Evolutionary conservation across 2,797 vertebrate genomes (phyloP).

Genomic region (Sebastes baramenuke): DNA sequence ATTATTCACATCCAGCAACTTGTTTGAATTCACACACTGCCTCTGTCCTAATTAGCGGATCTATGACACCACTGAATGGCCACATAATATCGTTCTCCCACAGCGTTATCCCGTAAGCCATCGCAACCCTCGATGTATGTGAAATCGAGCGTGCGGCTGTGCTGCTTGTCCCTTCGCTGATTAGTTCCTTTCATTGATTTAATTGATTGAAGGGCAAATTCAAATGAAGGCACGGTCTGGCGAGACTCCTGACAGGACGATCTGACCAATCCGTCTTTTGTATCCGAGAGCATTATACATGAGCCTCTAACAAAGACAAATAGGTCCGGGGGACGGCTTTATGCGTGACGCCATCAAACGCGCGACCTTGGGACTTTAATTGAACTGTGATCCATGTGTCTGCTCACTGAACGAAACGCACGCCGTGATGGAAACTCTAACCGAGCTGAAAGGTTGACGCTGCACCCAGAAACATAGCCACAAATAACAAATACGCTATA

Average conservation of each 20-base stretch:
- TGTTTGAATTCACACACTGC: slow-evolving; percentile 77
- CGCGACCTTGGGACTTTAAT: slow-evolving; percentile 80
- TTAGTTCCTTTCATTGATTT: slow-evolving; percentile 80
- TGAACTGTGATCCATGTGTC: slow-evolving; percentile 72
- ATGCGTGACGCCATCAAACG: slow-evolving; percentile 65
- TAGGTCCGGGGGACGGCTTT: slow-evolving; percentile 68
- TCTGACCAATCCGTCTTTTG: slow-evolving; percentile 74
- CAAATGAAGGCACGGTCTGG: slow-evolving; percentile 71
- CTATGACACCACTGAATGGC: slow-evolving; percentile 69
- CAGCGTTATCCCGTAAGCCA: slow-evolving; percentile 54
- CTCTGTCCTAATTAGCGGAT: slow-evolving; percentile 78
- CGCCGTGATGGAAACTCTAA: slow-evolving; percentile 35
- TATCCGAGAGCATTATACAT: slow-evolving; percentile 65
- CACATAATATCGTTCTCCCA: slow-evolving; percentile 60
- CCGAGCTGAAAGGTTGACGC: slow-evolving; percentile 28
- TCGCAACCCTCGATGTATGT: slow-evolving; percentile 57
- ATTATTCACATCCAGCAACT: slow-evolving; percentile 81
- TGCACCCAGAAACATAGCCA: not conserved
- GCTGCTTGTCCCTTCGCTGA: slow-evolving; percentile 68
- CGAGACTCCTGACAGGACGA: slow-evolving; percentile 64
- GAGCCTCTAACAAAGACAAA: slow-evolving; percentile 83
- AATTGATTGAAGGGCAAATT: slow-evolving; percentile 79
- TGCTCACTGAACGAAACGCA: slow-evolving; percentile 52
- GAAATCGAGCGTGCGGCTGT: slow-evolving; percentile 70
- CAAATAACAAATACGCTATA: slow-evolving; percentile 34